Percentiles rank a stretch among this genome's conserved stretches.
phyloP scores from a whole-genome alignment of 2,888 invertebrate genomes.

The Himalopsyche anomala region DNA sequence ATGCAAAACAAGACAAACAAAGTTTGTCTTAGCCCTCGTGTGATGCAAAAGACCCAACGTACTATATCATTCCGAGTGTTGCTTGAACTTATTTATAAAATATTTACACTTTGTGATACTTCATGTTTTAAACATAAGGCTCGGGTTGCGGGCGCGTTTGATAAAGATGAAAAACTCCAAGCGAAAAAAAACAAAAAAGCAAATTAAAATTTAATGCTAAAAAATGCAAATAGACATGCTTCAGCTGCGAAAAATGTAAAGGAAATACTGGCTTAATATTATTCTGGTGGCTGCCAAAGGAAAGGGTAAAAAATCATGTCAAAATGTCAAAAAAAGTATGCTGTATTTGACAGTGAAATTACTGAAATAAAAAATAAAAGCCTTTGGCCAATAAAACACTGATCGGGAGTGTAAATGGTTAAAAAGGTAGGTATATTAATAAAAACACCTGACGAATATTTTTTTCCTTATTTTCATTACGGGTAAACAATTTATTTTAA shows the following conservation, averaged over 20 bases:
- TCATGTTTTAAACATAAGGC: constrained; percentile 60
- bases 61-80: constrained; percentile 43
- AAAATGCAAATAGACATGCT: constrained; percentile 61
- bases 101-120: constrained; percentile 61
- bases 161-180: constrained; percentile 57
- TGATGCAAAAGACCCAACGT: constrained; percentile 39
- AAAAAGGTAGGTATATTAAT: no score
- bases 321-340: constrained; percentile 22
- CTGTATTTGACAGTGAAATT: constrained; percentile 22
- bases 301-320: constrained; percentile 32
- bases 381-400: no score
- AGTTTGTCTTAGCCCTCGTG: constrained; percentile 45
- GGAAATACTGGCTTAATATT: background rate
- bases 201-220: constrained; percentile 64
- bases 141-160: constrained; percentile 51
- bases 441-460: no score
- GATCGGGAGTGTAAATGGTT: no score
- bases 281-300: constrained; percentile 4
- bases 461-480: no score
- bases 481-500: no score
- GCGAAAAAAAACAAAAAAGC: constrained; percentile 55
- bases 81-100: constrained; percentile 53
- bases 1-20: constrained; percentile 41
- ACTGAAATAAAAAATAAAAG: background rate
- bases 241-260: constrained; percentile 23